Evolutionary conservation across 2,888 invertebrate species (phyloP), one percentile per base, ranked within the genome.

Genomic region (Papilio demoleus): DNA sequence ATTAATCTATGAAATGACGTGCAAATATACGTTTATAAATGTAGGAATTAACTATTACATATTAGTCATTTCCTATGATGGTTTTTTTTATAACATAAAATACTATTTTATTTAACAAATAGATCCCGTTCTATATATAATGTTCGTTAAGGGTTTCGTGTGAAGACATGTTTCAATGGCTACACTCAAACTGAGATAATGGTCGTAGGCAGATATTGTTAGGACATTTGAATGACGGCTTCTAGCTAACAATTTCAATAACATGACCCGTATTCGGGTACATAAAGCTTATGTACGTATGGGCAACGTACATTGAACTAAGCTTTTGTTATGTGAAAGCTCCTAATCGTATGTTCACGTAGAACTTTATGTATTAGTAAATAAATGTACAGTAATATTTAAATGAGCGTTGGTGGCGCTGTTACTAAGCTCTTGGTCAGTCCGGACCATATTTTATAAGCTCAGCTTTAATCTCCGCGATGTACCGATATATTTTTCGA

Each of bases 221-320:
- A 27, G 53, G 53, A 27, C 53, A 53, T 27, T 53, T 27, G 27
- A 53, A 53, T 53, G 53, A 53, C 53, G 27, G 53, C 14, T 53
- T 53, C 53, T 1, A 53, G 8, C 53, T 53, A 27, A 53, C 14
- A n/a, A 27, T 53, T 27, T 53, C 53, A 53, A 14, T 53, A 6
- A 19, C 50, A 27, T 50, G 27, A n/a, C 11, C 50, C 24, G 27
- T 53, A 14, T 53, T 27, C 53, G 27, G 0, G 27, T 53, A 53
- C 27, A 27, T 53, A 27, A 27, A 14, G 27, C 27, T 27, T 45
- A 45, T 53, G 14, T 47, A 47, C 19, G 22, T 53, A 50, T 50
- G 6, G 50, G 14, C 27, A 1, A 53, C 27, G 27, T 53, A 53
- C 53, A 24, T n/a, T 27, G n/a, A 53, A 27, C 24, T 53, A 53